Base-by-base conservation (phyloP, 2,888 invertebrate genomes). In the Nyleta sp. region DNA sequence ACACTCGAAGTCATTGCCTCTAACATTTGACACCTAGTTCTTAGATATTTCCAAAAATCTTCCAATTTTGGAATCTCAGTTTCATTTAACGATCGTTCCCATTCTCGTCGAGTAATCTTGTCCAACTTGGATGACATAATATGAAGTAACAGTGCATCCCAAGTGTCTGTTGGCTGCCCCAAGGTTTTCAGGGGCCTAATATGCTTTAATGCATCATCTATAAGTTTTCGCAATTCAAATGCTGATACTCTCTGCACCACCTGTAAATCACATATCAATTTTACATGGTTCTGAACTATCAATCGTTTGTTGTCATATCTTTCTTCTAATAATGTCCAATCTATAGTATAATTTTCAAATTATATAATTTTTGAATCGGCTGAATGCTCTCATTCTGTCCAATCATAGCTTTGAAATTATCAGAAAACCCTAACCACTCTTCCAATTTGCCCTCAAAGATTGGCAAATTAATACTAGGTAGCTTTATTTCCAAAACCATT, bases 361-460 rank as follows among this genome's bases (percentile, higher is more conserved):
- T n/a, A n/a, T n/a, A n/a, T n/a, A n/a, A n/a, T n/a, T 82, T 81
- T 68, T 79, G 76, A 8, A 74, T 76, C 17, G 65, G 33, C 15
- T 75, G 31, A 28, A 81, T 40, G 11, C 70, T 55, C 2, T 48
- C 50, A 68, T 82, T 81, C 13, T 53, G 20, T 20, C 81, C 46
- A n/a, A 81, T 72, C 15, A 83, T 28, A n/a, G 78, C 62, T 10
- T 35, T 75, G 60, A 81, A 82, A 17, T 67, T 20, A 55, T 82
- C 80, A 0, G 35, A 17, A 42, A 82, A 83, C 0, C 28, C 33
- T 33, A 64, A 31, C 65, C 53, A 65, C 3, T 65, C 65, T 35
- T 65, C 65, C 4, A 53, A 53, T 40, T 65, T 65, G 33, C 53
- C 65, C 15, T 44, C 44, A 35, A 65, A 65, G 0, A 20, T 20